Evolutionary conservation across 2,113 vertebrate species (phyloP), one percentile per base, ranked within the genome.

Genomic region (Dendropsophus ebraccatus): DNA sequence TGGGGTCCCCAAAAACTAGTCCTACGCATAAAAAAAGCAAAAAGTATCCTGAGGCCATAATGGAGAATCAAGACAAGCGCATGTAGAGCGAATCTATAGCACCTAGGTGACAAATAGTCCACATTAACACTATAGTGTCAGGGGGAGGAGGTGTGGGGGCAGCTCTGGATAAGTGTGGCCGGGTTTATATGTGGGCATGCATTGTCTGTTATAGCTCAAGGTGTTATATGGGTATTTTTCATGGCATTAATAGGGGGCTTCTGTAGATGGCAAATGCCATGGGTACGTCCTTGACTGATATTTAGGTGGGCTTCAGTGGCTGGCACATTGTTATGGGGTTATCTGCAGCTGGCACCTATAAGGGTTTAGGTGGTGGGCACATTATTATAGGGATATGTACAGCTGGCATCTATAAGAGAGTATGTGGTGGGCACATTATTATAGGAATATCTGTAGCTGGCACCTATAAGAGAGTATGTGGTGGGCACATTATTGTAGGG

Each of bases 101-200:
- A 88, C 70, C 11, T 45, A 16, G 8, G 49, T 83, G 80, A 21
- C 23, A 83, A 83, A 56, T 77, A 70, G 47, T 67, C 21, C 49
- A 50, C 25, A 75, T 47, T 50, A 50, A 50, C 73, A 75, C 41
- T 28, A 17, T 13, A 30, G 45, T 75, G 73, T 75, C 73, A 75
- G 73, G 65, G 73, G 65, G 65, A 69, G 65, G 65, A 69, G 1
- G 30, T 7, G 30, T 2, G 30, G 17, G 65, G 3, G 65, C 30
- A 35, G 14, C 6, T 35, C 28, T 12, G n/a, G n/a, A n/a, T n/a
- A n/a, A n/a, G n/a, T n/a, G n/a, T n/a, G n/a, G n/a, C n/a, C n/a
- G n/a, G n/a, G n/a, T n/a, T n/a, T 4, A 60, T 1, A 9, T 60
- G 58, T 19, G 1, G 54, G 54, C 54, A 58, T 1, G n/a, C n/a